These are phyloP conservation scores for Luidia sarsii DNA, from an alignment of 53 echinoderm and acorn worm genomes.

Conservation along the genomic window DNA sequence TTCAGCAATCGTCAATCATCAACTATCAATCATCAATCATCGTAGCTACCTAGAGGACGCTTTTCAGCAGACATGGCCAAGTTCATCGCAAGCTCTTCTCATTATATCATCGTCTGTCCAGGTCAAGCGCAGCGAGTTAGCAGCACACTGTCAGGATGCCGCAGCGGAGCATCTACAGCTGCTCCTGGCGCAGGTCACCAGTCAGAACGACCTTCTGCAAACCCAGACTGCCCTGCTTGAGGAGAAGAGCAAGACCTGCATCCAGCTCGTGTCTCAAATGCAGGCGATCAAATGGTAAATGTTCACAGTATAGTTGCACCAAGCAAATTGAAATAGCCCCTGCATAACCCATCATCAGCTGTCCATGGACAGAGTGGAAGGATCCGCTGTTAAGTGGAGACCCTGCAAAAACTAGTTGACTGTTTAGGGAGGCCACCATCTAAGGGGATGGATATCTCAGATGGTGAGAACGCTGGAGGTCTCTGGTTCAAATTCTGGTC, in stretches of 20 bases:
- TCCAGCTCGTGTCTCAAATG: constrained; percentile 58
- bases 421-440: no score
- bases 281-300: constrained; percentile 63
- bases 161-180: constrained; percentile 59
- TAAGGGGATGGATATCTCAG: no score
- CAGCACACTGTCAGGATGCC: constrained; percentile 59
- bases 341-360: no score
- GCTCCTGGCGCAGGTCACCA: constrained; percentile 46
- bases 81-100: not conserved
- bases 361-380: no score
- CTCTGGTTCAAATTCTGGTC: no score
- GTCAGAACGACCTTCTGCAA: constrained; percentile 50
- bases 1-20: not conserved
- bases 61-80: no score
- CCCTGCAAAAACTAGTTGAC: no score
- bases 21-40: no score
- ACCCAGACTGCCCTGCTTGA: constrained; percentile 38
- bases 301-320: no score
- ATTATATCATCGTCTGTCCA: constrained; percentile 19
- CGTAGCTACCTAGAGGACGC: not conserved
- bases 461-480: no score
- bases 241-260: constrained; percentile 55
- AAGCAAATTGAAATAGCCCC: no score
- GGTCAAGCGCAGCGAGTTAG: constrained; percentile 74
- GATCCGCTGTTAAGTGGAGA: no score